Evolutionary conservation across 2,113 vertebrate species (phyloP).

Genomic region (Sturnus vulgaris): DNA sequence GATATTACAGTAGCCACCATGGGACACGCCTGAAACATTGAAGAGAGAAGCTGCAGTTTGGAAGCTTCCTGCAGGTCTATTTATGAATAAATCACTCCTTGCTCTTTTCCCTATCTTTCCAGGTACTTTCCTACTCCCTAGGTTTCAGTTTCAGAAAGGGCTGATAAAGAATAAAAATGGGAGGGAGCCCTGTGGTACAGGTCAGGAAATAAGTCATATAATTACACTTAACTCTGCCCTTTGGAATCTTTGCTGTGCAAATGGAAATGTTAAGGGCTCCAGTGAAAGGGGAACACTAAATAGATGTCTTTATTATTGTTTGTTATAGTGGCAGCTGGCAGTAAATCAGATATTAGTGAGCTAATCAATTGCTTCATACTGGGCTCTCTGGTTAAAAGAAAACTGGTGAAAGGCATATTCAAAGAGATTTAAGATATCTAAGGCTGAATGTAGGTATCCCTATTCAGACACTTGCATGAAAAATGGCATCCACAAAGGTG

Average conservation of each 20-base stretch:
- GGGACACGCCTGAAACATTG: conserved; percentile 37
- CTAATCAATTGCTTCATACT: not conserved
- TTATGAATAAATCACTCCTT: not conserved
- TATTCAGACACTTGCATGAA: not conserved
- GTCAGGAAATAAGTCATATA: not conserved
- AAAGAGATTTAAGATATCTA: not conserved
- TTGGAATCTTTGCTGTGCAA: not conserved
- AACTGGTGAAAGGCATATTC: not conserved
- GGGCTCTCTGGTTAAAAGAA: not conserved
- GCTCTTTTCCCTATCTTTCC: not conserved
- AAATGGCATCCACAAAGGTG: not conserved
- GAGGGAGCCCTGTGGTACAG: not conserved
- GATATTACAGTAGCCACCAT: conserved; percentile 35
- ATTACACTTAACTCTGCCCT: not conserved
- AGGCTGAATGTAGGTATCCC: not conserved
- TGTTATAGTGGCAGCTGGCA: not conserved
- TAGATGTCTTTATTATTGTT: not conserved
- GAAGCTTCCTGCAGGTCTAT: not conserved
- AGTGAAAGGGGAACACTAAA: not conserved
- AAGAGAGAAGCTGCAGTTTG: not conserved
- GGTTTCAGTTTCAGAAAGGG: not conserved
- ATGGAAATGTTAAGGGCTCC: not conserved
- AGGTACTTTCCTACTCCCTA: not conserved
- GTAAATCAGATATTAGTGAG: not conserved
- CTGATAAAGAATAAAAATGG: not conserved